phyloP scores from a whole-genome alignment of 2,113 vertebrate genomes.

The Onychostoma macrolepis region DNA sequence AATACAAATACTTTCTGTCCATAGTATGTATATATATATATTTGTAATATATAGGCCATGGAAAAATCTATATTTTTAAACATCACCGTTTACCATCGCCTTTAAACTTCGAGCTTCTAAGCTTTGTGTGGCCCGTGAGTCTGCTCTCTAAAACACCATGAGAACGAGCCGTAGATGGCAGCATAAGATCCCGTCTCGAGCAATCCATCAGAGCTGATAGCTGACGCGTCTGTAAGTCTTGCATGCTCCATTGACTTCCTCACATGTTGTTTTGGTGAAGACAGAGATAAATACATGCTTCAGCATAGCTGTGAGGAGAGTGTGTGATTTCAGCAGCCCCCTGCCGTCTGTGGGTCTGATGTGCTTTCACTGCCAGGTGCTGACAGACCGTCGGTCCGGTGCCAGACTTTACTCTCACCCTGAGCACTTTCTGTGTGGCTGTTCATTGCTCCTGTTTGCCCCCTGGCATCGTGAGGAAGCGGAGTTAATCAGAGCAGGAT shows the following conservation, averaged over 20 bases:
- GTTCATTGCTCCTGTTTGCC: neutral
- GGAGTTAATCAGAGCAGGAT: neutral
- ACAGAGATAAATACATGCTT: slow-evolving; percentile 37
- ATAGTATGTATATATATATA: neutral
- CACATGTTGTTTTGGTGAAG: slow-evolving; percentile 2
- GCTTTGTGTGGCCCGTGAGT: neutral
- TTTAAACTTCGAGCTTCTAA: neutral
- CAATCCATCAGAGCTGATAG: neutral
- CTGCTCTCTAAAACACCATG: neutral
- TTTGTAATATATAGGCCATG: too few species aligned
- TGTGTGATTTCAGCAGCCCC: slow-evolving; percentile 28
- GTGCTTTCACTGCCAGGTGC: slow-evolving; percentile 26
- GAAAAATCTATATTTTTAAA: neutral
- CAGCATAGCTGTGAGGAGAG: slow-evolving; percentile 11
- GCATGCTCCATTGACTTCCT: slow-evolving; percentile 21
- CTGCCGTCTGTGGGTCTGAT: slow-evolving; percentile 16
- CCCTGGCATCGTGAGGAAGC: neutral
- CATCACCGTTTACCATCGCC: neutral
- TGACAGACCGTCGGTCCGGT: neutral
- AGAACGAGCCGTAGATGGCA: neutral
- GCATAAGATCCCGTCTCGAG: neutral
- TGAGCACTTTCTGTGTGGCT: neutral
- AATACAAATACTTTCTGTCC: neutral
- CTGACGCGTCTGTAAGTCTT: slow-evolving; percentile 36
- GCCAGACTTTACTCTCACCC: neutral